Evolutionary conservation across 1,140 invertebrate species (phyloP).

Genomic region (Zaprionus ghesquierei): DNA sequence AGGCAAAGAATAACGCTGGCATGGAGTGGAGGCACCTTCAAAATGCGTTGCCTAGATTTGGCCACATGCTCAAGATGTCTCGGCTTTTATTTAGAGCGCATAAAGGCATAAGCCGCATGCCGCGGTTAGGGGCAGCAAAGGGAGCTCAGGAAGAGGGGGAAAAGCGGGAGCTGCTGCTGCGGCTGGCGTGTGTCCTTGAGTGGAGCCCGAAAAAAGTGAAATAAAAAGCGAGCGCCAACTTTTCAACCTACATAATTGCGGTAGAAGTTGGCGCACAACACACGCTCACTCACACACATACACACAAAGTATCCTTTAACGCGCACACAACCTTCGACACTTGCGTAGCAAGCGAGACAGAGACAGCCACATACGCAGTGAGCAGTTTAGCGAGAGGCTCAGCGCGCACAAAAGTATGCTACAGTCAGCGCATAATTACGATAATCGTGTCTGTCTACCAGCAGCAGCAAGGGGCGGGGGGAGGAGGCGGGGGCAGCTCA

Average conservation of each 20-base stretch:
- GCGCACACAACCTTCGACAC: conserved; percentile 20
- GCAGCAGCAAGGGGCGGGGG: conserved; percentile 22
- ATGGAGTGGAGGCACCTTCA: background rate
- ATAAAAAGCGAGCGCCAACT: conserved; percentile 65
- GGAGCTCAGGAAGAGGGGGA: background rate
- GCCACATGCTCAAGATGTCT: conserved; percentile 70
- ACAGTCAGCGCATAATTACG: conserved; percentile 78
- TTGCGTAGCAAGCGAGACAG: background rate
- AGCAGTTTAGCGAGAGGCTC: conserved; percentile 51
- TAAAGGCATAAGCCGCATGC: conserved; percentile 45
- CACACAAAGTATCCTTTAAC: conserved; percentile 34
- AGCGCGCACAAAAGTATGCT: conserved; percentile 73
- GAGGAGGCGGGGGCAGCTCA: background rate
- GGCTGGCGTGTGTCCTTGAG: conserved; percentile 63
- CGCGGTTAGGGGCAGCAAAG: background rate
- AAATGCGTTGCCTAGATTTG: conserved; percentile 68
- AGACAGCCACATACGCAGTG: conserved; percentile 17
- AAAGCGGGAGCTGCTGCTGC: background rate
- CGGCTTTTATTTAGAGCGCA: conserved; percentile 52
- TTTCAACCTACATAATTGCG: conserved; percentile 78
- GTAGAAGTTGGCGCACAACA: conserved; percentile 64
- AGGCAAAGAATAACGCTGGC: background rate
- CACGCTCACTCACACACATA: conserved; percentile 34
- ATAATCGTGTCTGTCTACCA: conserved; percentile 76
- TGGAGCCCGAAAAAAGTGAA: conserved; percentile 42